Base-by-base conservation (phyloP, 2,797 vertebrate genomes). In the Anabas testudineus region DNA sequence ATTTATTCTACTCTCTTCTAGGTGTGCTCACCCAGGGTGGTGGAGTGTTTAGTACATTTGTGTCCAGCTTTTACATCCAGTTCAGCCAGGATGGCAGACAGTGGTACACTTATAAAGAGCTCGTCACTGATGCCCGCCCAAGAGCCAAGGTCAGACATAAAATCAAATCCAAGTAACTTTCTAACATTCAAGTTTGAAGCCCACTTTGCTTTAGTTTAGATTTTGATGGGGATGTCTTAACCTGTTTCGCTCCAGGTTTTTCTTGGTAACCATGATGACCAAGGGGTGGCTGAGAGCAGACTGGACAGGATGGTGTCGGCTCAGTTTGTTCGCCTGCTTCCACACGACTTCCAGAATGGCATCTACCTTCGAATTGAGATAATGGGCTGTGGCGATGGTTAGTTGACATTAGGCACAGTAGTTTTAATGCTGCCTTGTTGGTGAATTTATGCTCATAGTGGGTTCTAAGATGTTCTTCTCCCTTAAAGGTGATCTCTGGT, bases 301-400 rank as follows among this genome's bases (percentile, higher is more conserved):
- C 91, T 97, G 47, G 90, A 92, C 86, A 91, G 71, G 64, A 92
- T 93, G 92, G 93, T 97, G 73, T 90, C 67, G 0, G 93, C 95
- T 0, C 95, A 5, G 56, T 94, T 93, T 3, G 76, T 97, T 41
- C 94, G 95, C 9, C 67, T 97, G 66, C 76, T 96, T 19, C 96
- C 95, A 1, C 94, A 85, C 0, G 91, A 92, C 68, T 94, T 93
- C 74, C 89, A 93, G 64, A 91, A 82, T 0, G 84, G 91, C 65
- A 89, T 95, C 73, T 94, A 94, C 80, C 91, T 95, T 34, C 87
- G 92, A 0, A 75, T 93, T 1, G 96, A 97, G 86, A 85, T 97
- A 47, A 95, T 97, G 92, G 97, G 97, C 82, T 97, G 96, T 43
- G 89, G 87, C 10, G 92, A 91, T 18, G 91, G 94, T 94, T 9